Base-by-base conservation (phyloP, 2,888 invertebrate species). In the Graphium colonna region DNA sequence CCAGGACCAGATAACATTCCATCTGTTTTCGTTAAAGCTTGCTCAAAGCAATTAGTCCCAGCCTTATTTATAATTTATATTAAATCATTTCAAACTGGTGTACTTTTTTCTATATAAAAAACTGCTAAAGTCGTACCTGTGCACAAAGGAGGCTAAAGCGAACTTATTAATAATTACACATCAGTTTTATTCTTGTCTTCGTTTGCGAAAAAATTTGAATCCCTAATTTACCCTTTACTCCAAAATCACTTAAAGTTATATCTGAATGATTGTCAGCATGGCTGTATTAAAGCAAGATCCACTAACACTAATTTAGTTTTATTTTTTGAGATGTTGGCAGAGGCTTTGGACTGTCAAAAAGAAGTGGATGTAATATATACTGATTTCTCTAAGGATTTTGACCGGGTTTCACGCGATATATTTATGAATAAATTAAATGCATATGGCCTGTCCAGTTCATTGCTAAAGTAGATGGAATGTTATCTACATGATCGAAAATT, bases 161-260 rank as follows among this genome's bases (percentile, higher is more conserved):
- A 33, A 12, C 31, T n/a, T 13, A 8, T 49, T 31, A 16, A 33
- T 4, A 56, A 56, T 28, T 56, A 56, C 13, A 26, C 50, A 9
- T 50, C 52, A 1, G 50, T 56, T 1, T 51, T 43, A 15, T 47
- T 53, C 10, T 33, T 53, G 9, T 53, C 51, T 7, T 42, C 39
- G 39, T n/a, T 57, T 33, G 47, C 53, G 3, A 57, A 53, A 40
- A 9, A 51, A 0, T 53, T 50, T 18, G 56, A 57, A 38, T 48
- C 48, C 9, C 41, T 51, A 5, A 17, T 57, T 15, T 54, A 9
- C 31, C 31, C 31, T 31, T 9, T 31, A 9, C 3, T 52, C 5
- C 41, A 52, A 12, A 40, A n/a, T 12, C 46, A 52, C 28, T 18
- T 52, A 10, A 52, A 17, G 16, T 15, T 28, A 17, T 28, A 15